These are phyloP conservation scores for Okamejei kenojei DNA, from an alignment of 2,797 vertebrate species.

Conservation along the genomic window DNA sequence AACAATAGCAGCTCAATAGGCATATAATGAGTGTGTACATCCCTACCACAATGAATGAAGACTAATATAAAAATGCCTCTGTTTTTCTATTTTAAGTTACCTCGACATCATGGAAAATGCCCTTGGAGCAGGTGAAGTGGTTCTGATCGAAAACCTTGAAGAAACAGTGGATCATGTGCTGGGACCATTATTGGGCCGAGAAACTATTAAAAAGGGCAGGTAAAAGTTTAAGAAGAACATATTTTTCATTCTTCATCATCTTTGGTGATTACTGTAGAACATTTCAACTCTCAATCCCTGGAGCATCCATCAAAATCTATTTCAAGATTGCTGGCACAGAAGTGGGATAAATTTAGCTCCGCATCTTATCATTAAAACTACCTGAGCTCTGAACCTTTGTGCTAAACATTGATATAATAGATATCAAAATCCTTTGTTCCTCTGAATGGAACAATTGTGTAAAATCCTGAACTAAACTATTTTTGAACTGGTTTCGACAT, in stretches of 20 bases:
- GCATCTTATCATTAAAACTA: neutral
- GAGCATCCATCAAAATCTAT: neutral
- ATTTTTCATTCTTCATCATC: neutral
- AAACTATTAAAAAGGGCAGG: conserved; percentile 88
- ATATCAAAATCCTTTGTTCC: neutral
- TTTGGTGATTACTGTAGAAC: neutral
- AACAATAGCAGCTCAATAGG: neutral
- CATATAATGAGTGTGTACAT: neutral
- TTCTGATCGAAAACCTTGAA: conserved; percentile 87
- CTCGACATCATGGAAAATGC: conserved; percentile 76
- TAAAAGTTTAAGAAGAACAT: conserved; percentile 46
- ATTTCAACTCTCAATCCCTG: neutral
- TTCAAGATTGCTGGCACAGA: neutral
- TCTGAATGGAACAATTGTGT: neutral
- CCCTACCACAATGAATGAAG: neutral
- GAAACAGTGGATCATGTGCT: conserved; percentile 84
- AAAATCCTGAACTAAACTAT: neutral
- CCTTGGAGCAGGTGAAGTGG: conserved; percentile 70
- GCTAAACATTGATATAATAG: neutral
- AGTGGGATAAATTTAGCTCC: neutral
- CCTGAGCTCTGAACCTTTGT: neutral
- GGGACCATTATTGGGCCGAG: conserved; percentile 79
- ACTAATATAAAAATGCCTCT: neutral
- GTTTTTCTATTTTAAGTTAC: conserved; percentile 53
- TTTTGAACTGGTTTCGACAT: neutral